Base-by-base conservation (phyloP, 1,140 invertebrate genomes). In the Aplysia californica region DNA sequence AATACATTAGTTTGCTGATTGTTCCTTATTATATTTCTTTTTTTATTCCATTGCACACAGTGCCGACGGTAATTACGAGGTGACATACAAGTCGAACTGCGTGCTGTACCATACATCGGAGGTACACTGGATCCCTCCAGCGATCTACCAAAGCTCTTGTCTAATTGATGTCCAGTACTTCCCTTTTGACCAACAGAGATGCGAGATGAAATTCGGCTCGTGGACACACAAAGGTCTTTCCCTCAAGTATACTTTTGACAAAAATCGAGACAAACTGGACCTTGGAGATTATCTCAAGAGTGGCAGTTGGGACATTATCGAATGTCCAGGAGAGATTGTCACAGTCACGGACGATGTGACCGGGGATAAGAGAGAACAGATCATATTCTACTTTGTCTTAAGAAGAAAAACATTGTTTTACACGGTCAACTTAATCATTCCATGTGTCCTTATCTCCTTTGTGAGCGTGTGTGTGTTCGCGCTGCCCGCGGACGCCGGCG, bases 191-290 rank as follows among this genome's bases (percentile, higher is more conserved):
- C 79, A 89, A 88, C 98, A 99, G 92, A 96, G 95, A 0, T 99
- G 98, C 89, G 96, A 98, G 78, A 98, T 99, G 97, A 99, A 99
- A 90, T 99, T 99, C 82, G 97, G 98, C 3, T 98, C 97, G 1
- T 99, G 98, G 98, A 99, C 98, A 0, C 99, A 98, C 89, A 97
- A 98, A 84, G 97, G 97, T 0, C 96, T 99, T 89, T 96, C 99
- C 91, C 96, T 99, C 15, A 97, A 95, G 5, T 92, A 99, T 71
- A 94, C 95, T 0, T 92, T 98, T 31, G 98, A 97, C 90, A 96
- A 97, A 85, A 95, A 97, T 85, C 98, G 97, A 89, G 95, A 97
- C 96, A 96, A 88, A 95, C 85, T 99, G 3, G 97, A 99, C 90
- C 91, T 99, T 18, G 97, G 95, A 0, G 97, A 99, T 91, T 99